phyloP scores from a whole-genome alignment of 1,140 invertebrate genomes.

The Phenacoccus solenopsis region DNA sequence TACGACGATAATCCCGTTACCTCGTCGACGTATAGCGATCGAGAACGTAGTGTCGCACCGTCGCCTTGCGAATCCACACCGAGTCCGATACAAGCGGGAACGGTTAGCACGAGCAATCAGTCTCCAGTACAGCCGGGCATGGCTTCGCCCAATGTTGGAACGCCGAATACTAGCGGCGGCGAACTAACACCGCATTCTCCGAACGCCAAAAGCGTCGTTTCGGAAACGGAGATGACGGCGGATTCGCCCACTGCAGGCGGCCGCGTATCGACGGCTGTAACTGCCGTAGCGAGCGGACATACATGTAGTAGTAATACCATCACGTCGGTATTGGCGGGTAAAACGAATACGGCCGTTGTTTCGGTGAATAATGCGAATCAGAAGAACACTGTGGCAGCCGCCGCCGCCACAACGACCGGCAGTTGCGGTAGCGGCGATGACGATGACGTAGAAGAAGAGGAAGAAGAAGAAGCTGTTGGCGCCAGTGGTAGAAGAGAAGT shows the following conservation, averaged over 20 bases:
- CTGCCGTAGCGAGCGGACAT: constrained; percentile 61
- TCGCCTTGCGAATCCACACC: constrained; percentile 35
- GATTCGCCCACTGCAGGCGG: background rate
- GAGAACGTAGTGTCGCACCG: constrained; percentile 35
- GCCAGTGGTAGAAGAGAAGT: background rate
- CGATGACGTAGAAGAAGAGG: background rate
- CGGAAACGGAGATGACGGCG: background rate
- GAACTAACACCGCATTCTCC: background rate
- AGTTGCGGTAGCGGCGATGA: background rate
- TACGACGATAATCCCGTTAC: constrained; percentile 42
- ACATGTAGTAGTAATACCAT: constrained; percentile 59
- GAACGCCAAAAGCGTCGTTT: background rate
- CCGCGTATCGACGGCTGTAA: constrained; percentile 35
- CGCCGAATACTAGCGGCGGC: background rate
- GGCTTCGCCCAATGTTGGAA: background rate
- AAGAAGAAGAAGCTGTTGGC: background rate
- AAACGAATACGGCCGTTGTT: constrained; percentile 56
- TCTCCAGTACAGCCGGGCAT: constrained; percentile 22
- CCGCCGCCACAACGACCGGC: background rate
- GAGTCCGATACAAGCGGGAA: constrained; percentile 56
- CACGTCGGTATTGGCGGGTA: constrained; percentile 59
- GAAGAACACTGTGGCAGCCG: too few species aligned
- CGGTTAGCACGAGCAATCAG: constrained; percentile 59
- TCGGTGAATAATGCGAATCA: constrained; percentile 34
- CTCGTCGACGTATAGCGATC: constrained; percentile 46